A percentile compares a stretch with the other conserved stretches of the same genome.
Conservation (phyloP, 2,888 invertebrate genomes). For the Netelia virgata region DNA sequence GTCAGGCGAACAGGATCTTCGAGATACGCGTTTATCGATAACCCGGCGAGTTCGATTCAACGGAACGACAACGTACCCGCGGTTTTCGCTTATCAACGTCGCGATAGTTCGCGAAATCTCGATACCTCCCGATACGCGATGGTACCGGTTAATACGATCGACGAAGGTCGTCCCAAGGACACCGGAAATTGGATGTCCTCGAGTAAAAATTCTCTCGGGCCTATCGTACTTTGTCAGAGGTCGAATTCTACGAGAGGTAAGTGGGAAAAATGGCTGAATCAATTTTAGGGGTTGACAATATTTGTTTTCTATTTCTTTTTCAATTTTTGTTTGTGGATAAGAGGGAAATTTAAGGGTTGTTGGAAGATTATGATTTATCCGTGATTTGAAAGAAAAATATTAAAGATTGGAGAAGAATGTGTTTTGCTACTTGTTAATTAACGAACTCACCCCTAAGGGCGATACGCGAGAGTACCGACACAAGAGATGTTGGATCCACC, state of each 20-base stretch:
- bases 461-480: constrained; percentile 81
- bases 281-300: too few species aligned
- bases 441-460: constrained; percentile 73
- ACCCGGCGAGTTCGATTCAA: constrained; percentile 18
- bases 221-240: constrained; percentile 49
- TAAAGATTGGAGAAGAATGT: too few species aligned
- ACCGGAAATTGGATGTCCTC: constrained; percentile 33
- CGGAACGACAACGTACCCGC: constrained; percentile 54
- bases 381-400: background rate
- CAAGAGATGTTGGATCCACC: constrained; percentile 83
- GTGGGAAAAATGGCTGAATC: background rate
- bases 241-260: constrained; percentile 64
- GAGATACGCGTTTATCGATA: constrained; percentile 69
- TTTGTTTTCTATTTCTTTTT: background rate
- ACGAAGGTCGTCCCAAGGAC: constrained; percentile 38
- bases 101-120: constrained; percentile 26
- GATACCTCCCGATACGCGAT: constrained; percentile 55
- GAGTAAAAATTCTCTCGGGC: constrained; percentile 15
- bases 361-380: background rate
- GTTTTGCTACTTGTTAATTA: background rate
- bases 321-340: too few species aligned
- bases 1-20: constrained; percentile 72
- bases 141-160: constrained; percentile 37
- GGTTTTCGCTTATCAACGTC: constrained; percentile 60
- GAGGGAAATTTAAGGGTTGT: background rate